phyloP scores from a whole-genome alignment of 2,113 vertebrate genomes.

The Fukomys damarensis region DNA sequence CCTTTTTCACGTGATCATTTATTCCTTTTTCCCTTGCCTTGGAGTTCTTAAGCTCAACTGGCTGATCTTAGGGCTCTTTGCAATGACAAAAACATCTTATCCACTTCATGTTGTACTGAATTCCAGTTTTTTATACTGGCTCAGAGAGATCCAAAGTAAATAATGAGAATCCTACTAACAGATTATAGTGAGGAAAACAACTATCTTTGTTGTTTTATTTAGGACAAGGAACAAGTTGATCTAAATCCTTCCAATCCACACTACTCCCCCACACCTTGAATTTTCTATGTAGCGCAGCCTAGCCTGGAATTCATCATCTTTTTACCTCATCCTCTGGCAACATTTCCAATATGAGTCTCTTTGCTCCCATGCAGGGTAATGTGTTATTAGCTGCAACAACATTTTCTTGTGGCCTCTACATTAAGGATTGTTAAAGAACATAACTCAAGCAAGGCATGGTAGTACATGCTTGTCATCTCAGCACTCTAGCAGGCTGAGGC shows the following conservation, averaged over 20 bases:
- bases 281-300: not conserved
- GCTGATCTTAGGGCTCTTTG: not conserved
- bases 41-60: not conserved
- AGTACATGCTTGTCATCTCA: not conserved
- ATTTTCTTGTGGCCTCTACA: not conserved
- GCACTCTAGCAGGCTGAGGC: not conserved
- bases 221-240: not conserved
- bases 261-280: no score
- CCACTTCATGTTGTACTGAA: not conserved
- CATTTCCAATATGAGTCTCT: not conserved
- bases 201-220: not conserved
- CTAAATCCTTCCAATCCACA: not conserved
- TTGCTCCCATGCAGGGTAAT: not conserved
- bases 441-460: not conserved
- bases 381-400: not conserved
- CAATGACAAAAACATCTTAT: not conserved
- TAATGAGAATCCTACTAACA: not conserved
- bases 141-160: constrained; percentile 24
- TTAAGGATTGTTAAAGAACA: not conserved
- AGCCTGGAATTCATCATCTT: not conserved
- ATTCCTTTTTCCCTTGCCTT: not conserved
- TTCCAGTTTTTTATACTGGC: not conserved
- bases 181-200: not conserved
- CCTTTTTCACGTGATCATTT: not conserved
- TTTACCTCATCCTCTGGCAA: not conserved